These are phyloP conservation scores for Crossocerus cetratus DNA, from an alignment of 2,888 invertebrate genomes.

Conservation along the genomic window DNA sequence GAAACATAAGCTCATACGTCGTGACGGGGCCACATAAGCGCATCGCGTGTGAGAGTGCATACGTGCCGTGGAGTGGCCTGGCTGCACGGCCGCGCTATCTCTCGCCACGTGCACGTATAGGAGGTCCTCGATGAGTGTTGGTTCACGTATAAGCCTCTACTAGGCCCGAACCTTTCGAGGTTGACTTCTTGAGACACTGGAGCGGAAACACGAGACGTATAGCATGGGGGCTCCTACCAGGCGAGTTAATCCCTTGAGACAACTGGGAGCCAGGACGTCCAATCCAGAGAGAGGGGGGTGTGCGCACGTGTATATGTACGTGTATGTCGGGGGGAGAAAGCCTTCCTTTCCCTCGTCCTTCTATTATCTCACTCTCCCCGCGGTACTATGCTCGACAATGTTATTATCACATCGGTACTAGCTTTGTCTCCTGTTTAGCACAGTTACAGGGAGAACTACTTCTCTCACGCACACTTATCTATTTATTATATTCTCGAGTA, in stretches of 20 bases:
- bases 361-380: conserved; percentile 60
- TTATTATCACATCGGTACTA: conserved; percentile 59
- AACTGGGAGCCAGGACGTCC: conserved; percentile 61
- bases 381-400: too few relatives aligned
- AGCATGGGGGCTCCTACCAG: conserved; percentile 61
- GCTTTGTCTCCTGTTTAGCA: too few relatives aligned
- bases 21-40: conserved; percentile 14
- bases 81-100: too few relatives aligned
- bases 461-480: too few relatives aligned
- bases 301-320: too few relatives aligned
- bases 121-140: background rate
- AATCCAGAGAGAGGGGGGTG: conserved; percentile 47
- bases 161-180: conserved; percentile 59
- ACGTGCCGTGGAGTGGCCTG: background rate
- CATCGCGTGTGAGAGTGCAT: background rate
- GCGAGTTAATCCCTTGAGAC: conserved; percentile 68
- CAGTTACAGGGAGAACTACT: too few relatives aligned
- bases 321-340: too few relatives aligned
- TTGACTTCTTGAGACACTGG: conserved; percentile 63
- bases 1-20: conserved; percentile 38
- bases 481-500: too few relatives aligned
- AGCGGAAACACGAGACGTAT: conserved; percentile 65
- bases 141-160: conserved; percentile 29
- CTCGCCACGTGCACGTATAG: conserved; percentile 1
- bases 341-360: conserved; percentile 5